phyloP scores from a whole-genome alignment of 2,113 vertebrate species.

The Peucedramus taeniatus region DNA sequence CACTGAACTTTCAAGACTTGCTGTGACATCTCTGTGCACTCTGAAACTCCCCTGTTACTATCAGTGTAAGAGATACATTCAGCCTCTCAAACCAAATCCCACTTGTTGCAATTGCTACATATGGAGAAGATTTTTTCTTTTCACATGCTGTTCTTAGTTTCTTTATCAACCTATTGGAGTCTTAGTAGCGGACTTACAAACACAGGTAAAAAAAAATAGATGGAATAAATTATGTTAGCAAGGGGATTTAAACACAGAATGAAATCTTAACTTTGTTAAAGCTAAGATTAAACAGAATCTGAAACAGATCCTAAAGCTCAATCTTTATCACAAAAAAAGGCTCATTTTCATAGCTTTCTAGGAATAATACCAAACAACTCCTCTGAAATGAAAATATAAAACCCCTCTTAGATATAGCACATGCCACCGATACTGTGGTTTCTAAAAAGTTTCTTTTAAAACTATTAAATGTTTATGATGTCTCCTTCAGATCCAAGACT shows the following conservation, averaged over 20 bases:
- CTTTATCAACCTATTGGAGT: accelerated
- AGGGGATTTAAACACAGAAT: neutral
- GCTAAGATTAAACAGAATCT: neutral
- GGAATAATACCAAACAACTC: neutral
- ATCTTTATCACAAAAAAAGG: neutral
- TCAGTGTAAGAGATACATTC: accelerated
- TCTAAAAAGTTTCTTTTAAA: neutral
- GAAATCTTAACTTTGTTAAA: neutral
- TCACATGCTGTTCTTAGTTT: neutral
- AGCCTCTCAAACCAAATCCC: neutral
- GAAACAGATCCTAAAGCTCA: neutral
- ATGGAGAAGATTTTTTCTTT: neutral
- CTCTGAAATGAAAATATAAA: neutral
- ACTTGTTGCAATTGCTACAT: neutral
- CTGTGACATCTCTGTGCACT: neutral
- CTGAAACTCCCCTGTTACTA: neutral
- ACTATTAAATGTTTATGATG: neutral
- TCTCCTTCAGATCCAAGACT: neutral
- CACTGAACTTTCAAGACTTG: neutral
- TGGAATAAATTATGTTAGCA: neutral
- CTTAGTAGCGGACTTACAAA: neutral
- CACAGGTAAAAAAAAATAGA: neutral
- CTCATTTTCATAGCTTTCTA: neutral
- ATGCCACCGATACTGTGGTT: neutral
- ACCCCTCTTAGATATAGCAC: neutral